Percentiles rank a stretch among this genome's conserved stretches.
These are phyloP conservation scores for Taxidea taxus DNA, from an alignment of 2,113 vertebrate species.

Conservation along the genomic window DNA sequence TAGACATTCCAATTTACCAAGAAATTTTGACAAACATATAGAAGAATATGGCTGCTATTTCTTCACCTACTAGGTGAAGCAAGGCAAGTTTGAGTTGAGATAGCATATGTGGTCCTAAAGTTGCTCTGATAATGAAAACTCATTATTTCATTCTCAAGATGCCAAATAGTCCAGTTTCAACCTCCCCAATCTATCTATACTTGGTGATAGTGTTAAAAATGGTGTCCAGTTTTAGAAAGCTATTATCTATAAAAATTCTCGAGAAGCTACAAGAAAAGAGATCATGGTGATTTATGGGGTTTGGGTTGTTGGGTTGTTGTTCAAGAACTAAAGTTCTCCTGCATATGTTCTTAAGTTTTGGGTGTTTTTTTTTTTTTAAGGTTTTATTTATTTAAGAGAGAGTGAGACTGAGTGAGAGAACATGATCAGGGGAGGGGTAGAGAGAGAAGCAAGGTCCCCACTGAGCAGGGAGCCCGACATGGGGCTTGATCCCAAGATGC, in stretches of 20 bases:
- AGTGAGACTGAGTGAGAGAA: too few species aligned
- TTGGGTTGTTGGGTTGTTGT: background rate
- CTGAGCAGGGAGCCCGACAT: too few species aligned
- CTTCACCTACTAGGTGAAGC: conserved; percentile 60
- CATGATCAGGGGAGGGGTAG: too few species aligned
- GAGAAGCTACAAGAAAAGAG: background rate
- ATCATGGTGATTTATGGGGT: background rate
- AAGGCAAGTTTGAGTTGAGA: conserved; percentile 66
- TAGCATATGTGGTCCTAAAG: conserved; percentile 53
- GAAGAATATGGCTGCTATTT: conserved; percentile 77
- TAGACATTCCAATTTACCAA: conserved; percentile 79
- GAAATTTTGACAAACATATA: conserved; percentile 80
- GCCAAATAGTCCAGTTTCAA: conserved; percentile 13
- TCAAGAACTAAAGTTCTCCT: background rate
- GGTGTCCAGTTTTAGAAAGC: conserved; percentile 46
- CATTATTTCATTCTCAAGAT: conserved; percentile 64
- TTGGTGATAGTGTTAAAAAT: conserved; percentile 30
- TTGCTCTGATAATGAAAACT: conserved; percentile 20
- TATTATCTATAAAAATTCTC: conserved; percentile 35
- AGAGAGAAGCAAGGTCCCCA: too few species aligned
- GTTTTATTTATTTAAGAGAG: too few species aligned
- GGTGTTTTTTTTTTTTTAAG: background rate
- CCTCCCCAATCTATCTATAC: conserved; percentile 51
- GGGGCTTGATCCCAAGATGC: too few species aligned
- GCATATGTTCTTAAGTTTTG: background rate